Percentiles rank a stretch among this genome's conserved stretches.
Conservation (phyloP, 2,888 invertebrate genomes). For the Drosophila anomalipes region DNA sequence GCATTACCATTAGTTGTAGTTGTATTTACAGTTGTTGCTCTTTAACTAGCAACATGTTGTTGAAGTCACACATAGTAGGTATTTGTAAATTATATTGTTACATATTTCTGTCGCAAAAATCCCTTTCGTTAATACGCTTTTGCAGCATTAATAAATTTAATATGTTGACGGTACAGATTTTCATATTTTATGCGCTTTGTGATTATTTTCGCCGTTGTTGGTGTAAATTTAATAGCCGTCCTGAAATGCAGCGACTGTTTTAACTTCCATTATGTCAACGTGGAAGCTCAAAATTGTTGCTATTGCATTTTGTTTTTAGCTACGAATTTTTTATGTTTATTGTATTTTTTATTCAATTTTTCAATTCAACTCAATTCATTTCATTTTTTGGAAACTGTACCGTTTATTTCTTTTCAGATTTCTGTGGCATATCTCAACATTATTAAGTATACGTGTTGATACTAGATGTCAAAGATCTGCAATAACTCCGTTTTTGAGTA, state of each 20-base stretch:
- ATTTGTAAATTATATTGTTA: conserved; percentile 1
- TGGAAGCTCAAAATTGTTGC: conserved; percentile 60
- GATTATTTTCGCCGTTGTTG: conserved; percentile 36
- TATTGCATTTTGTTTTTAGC: conserved; percentile 6
- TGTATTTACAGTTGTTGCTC: conserved; percentile 65
- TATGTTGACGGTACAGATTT: conserved; percentile 45
- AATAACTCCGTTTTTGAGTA: neutral
- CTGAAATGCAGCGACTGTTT: conserved; percentile 26
- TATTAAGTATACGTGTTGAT: conserved; percentile 4
- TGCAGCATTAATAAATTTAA: conserved; percentile 45
- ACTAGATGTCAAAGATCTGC: conserved; percentile 9
- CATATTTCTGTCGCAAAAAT: conserved; percentile 21
- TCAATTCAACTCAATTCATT: conserved; percentile 46
- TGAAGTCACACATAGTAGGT: conserved; percentile 22
- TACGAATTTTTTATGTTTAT: conserved; percentile 7
- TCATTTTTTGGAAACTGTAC: conserved; percentile 21
- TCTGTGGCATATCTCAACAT: conserved; percentile 8
- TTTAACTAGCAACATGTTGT: conserved; percentile 48
- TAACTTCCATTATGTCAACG: conserved; percentile 50
- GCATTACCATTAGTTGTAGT: conserved; percentile 49
- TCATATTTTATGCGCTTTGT: conserved; percentile 50
- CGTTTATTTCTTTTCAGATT: neutral
- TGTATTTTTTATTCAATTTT: conserved; percentile 19
- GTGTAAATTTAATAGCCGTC: conserved; percentile 35
- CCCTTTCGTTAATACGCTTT: conserved; percentile 35